A percentile compares a stretch with the other conserved stretches of the same genome.
These are phyloP conservation scores for Chelonoidis abingdonii DNA, from an alignment of 2,113 vertebrate genomes.

Conservation along the genomic window DNA sequence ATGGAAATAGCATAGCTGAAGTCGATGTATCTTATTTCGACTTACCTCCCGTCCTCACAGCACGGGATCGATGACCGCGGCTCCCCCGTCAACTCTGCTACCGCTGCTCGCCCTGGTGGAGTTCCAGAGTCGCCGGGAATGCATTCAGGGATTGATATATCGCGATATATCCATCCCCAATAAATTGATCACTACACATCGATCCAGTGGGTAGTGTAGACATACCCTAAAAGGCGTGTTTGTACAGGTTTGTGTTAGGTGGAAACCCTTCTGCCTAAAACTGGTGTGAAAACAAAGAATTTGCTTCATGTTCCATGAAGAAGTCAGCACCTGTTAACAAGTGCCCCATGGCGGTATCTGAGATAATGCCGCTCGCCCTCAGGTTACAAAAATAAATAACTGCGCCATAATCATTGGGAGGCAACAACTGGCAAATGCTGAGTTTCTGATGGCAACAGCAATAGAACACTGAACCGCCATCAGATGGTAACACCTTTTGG, in stretches of 20 bases:
- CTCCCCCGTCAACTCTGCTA: no score
- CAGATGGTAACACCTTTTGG: neutral
- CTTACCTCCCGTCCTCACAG: no score
- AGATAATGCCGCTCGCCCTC: accelerated
- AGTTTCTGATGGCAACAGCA: neutral
- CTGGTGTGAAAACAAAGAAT: neutral
- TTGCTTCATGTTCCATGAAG: neutral
- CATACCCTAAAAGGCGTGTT: neutral
- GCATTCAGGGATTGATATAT: no score
- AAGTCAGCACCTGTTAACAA: neutral
- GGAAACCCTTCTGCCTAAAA: neutral
- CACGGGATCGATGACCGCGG: no score
- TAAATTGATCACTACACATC: no score
- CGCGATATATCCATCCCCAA: no score
- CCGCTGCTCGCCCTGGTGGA: no score
- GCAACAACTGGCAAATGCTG: neutral
- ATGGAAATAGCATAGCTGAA: no score
- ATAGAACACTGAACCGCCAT: accelerated
- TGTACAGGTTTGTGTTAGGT: neutral
- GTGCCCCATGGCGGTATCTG: no score
- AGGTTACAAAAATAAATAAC: neutral
- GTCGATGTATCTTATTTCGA: no score
- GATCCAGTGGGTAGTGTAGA: no score
- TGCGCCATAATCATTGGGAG: neutral
- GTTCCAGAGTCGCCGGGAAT: no score